phyloP scores from a whole-genome alignment of 1,140 invertebrate genomes.

The Bicyclus anynana region DNA sequence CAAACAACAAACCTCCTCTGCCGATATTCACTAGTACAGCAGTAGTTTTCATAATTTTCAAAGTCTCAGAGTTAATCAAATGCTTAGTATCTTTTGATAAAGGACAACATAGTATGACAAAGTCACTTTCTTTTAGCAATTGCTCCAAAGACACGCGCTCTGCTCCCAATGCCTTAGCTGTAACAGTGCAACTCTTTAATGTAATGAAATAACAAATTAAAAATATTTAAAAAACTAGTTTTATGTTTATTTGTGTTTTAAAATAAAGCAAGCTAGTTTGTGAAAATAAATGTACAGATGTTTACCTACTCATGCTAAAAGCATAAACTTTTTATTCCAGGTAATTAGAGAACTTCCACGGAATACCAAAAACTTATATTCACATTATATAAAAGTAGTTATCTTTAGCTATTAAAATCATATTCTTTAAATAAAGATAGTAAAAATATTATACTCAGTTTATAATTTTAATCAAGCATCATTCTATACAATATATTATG shows the following conservation, averaged over 20 bases:
- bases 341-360: too few relatives aligned
- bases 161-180: constrained; percentile 80
- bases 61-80: constrained; percentile 84
- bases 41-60: constrained; percentile 88
- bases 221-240: background rate
- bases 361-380: too few relatives aligned
- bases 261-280: too few relatives aligned
- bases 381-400: too few relatives aligned
- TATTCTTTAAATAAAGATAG: too few relatives aligned
- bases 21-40: constrained; percentile 89
- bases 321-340: too few relatives aligned
- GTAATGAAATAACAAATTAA: background rate
- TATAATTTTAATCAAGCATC: too few relatives aligned
- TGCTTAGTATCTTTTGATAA: constrained; percentile 84
- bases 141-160: constrained; percentile 85
- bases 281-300: too few relatives aligned
- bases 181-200: background rate
- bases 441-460: background rate
- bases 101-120: constrained; percentile 84
- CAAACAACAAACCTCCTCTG: constrained; percentile 79
- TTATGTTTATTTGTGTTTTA: too few relatives aligned
- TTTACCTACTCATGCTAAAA: too few relatives aligned
- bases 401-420: too few relatives aligned
- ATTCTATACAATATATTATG: too few relatives aligned
- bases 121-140: constrained; percentile 85